Base-by-base conservation (phyloP, 2,113 vertebrate species). In the Chionomys nivalis region DNA sequence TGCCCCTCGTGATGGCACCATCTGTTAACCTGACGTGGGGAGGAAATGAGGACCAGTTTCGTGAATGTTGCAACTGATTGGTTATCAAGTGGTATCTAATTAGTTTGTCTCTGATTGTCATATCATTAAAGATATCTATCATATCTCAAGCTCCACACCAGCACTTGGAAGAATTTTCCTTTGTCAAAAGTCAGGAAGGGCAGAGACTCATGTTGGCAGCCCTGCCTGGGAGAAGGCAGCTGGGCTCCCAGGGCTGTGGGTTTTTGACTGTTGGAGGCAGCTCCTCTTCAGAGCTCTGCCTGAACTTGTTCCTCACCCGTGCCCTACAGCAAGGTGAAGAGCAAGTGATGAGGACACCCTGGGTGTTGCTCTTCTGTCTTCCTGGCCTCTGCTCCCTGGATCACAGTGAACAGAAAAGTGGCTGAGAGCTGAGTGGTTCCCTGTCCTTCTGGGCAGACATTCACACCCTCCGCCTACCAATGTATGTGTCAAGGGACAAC, bases 21-120 rank as follows among this genome's bases (percentile, higher is more conserved):
- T 98, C 98, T 98, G 98, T 87, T 96, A 96, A 61, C 52, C 3
- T 63, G 86, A 91, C 0, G 1, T 31, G 94, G 86, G 63, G 92
- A 95, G 93, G 95, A 96, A 97, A 95, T 0, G 0, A 96, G 81
- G 39, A 86, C 58, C 49, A 36, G 95, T 81, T 95, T 96, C 49
- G 55, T 91, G 89, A 97, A 94, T 95, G 88, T 79, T 94, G 33
- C 70, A 87, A 91, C 97, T 63, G 93, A 94, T 90, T 97, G 95
- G 94, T 97, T 97, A 97, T 90, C 95, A 94, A 89, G 89, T 49
- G 39, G 94, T 94, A 89, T 58, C 96, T 87, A 89, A 89, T 95
- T 94, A 66, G 85, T 42, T 94, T n/a, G 7, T 97, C 97, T 97
- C 87, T 87, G 81, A 95, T 94, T 89, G 91, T 94, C 42, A 9